Evolutionary conservation across 2,888 invertebrate species (phyloP).

Genomic region (Saturnia japonica): DNA sequence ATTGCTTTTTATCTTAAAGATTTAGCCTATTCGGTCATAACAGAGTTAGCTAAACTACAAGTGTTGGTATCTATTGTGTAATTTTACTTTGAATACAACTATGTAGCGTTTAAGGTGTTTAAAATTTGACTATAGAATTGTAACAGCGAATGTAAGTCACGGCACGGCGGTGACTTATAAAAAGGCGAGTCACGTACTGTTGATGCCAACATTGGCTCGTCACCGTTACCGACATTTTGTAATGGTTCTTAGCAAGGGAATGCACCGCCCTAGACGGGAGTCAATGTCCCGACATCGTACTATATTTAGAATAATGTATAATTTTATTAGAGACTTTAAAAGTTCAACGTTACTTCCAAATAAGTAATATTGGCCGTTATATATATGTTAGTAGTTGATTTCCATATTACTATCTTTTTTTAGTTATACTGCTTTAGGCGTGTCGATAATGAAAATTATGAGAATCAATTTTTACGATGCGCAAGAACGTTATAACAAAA

Average conservation of each 20-base stretch:
- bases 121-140: constrained; percentile 35
- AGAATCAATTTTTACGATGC: no score
- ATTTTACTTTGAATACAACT: constrained; percentile 21
- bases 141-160: constrained; percentile 17
- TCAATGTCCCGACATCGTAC: constrained; percentile 54
- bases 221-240: constrained; percentile 75
- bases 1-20: neutral
- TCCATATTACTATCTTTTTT: neutral
- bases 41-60: neutral
- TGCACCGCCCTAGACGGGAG: constrained; percentile 62
- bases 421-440: no score
- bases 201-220: constrained; percentile 39
- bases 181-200: constrained; percentile 55
- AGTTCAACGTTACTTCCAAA: neutral
- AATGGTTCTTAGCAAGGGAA: constrained; percentile 56
- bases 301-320: constrained; percentile 2
- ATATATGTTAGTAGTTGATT: neutral
- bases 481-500: no score
- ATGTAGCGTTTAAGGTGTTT: constrained; percentile 34
- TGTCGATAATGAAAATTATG: no score
- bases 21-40: neutral
- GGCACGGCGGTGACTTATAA: constrained; percentile 24
- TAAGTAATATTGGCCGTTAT: neutral
- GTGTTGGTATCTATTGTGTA: constrained; percentile 12
- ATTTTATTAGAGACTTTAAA: neutral